phyloP scores from a whole-genome alignment of 2,797 vertebrate species.

The Manis crassicaudata region DNA sequence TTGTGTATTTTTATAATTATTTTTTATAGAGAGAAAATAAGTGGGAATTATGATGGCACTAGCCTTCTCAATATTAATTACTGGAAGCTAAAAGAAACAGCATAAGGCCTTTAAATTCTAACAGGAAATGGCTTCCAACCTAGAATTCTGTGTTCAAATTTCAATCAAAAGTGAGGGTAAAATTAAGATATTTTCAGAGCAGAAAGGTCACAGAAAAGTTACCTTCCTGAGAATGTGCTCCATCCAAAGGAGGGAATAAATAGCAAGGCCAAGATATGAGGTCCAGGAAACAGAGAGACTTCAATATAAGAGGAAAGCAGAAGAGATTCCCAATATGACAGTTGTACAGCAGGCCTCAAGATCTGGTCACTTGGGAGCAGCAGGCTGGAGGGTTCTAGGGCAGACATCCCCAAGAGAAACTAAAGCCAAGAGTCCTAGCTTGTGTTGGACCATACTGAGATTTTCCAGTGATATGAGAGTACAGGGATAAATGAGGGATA shows the following conservation, averaged over 20 bases:
- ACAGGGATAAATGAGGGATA: background rate
- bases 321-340: background rate
- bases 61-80: constrained; percentile 5
- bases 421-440: background rate
- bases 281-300: background rate
- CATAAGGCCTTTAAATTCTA: constrained; percentile 18
- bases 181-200: constrained; percentile 45
- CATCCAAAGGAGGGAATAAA: background rate
- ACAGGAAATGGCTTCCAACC: background rate
- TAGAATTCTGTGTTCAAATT: constrained; percentile 25
- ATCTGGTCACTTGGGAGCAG: background rate
- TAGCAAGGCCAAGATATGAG: background rate
- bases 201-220: background rate
- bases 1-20: constrained; percentile 11
- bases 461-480: background rate
- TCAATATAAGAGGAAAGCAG: background rate
- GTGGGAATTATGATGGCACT: background rate
- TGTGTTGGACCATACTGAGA: background rate
- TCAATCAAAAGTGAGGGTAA: constrained; percentile 5
- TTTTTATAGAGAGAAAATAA: background rate
- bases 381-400: background rate
- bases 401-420: background rate
- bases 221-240: background rate
- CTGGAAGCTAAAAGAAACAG: background rate
- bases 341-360: background rate